phyloP scores from a whole-genome alignment of 1,140 invertebrate species.

The Caerostris darwini region DNA sequence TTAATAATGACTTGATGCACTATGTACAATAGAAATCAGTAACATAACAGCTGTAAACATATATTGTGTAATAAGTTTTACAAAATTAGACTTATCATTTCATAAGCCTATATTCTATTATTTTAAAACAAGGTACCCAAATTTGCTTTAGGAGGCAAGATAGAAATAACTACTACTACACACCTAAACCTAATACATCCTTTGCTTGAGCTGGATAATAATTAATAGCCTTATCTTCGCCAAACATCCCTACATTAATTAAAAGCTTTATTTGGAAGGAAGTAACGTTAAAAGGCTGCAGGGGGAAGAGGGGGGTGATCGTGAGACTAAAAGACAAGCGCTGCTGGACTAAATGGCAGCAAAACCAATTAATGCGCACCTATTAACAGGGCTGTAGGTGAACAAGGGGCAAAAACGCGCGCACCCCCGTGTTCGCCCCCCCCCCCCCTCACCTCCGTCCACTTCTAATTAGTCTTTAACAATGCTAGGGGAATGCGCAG shows the following conservation, averaged over 20 bases:
- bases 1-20: too few relatives aligned
- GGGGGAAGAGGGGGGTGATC: background rate
- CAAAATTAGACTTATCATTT: too few relatives aligned
- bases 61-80: too few relatives aligned
- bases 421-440: background rate
- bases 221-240: conserved; percentile 70
- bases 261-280: conserved; percentile 60
- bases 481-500: conserved; percentile 28
- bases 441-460: background rate
- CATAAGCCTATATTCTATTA: too few relatives aligned
- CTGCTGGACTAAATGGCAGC: conserved; percentile 1
- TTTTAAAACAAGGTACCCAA: background rate
- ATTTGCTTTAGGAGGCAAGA: background rate
- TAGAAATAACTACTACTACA: background rate
- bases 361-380: conserved; percentile 71
- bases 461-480: conserved; percentile 69
- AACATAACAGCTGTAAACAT: too few relatives aligned
- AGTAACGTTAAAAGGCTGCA: background rate
- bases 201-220: background rate
- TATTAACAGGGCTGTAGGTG: conserved; percentile 58
- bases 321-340: conserved; percentile 20
- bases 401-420: conserved; percentile 55
- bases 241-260: conserved; percentile 65
- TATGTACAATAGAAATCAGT: too few relatives aligned
- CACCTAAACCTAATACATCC: background rate